Percentiles rank a stretch among this genome's conserved stretches.
Conservation (phyloP, 2,888 invertebrate genomes). For the Tupiocoris notatus region DNA sequence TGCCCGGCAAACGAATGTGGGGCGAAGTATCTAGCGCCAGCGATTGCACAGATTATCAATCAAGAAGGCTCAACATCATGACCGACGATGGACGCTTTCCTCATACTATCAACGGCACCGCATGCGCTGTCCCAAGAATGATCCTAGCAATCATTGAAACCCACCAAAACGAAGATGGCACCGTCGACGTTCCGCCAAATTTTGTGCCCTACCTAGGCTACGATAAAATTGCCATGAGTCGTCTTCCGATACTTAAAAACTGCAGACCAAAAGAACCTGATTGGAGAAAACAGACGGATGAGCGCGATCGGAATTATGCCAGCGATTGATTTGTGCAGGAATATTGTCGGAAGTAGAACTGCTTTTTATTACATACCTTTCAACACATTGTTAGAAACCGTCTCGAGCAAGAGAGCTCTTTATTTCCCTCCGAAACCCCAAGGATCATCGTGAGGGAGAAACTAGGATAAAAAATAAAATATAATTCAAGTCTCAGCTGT, state of each 20-base stretch:
- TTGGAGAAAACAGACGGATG: not conserved
- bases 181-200: conserved; percentile 62
- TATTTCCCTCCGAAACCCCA: too few relatives aligned
- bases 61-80: conserved; percentile 77
- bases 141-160: conserved; percentile 83
- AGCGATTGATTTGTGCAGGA: not conserved
- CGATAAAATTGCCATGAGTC: not conserved
- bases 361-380: too few relatives aligned
- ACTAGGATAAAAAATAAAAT: not conserved
- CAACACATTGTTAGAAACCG: too few relatives aligned
- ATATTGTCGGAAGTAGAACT: not conserved
- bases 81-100: conserved; percentile 59
- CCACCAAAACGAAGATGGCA: conserved; percentile 66
- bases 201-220: conserved; percentile 61
- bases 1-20: conserved; percentile 83
- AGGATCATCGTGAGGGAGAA: too few relatives aligned
- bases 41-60: conserved; percentile 96
- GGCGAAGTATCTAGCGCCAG: conserved; percentile 96
- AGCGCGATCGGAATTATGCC: not conserved
- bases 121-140: conserved; percentile 88
- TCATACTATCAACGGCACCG: conserved; percentile 94
- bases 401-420: too few relatives aligned
- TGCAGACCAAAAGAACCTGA: conserved; percentile 1
- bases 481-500: not conserved
- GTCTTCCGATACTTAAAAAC: conserved; percentile 7